Evolutionary conservation across 2,888 invertebrate species (phyloP).

Genomic region (Spodoptera littoralis): DNA sequence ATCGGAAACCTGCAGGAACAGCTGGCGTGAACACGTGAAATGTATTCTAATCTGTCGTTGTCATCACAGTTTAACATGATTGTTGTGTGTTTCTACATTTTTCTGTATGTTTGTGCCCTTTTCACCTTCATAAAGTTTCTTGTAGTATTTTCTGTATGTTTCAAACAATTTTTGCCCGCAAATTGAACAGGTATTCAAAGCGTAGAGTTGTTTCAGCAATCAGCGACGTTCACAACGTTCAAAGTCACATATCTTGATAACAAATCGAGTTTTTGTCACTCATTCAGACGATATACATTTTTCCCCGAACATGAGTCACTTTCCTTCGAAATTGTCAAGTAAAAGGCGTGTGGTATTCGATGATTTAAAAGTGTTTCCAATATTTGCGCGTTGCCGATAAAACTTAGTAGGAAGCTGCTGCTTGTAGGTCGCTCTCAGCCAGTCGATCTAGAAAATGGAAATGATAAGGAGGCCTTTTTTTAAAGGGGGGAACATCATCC

Average conservation of each 20-base stretch:
- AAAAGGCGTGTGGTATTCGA: no score
- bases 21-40: no score
- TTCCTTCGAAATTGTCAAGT: background rate
- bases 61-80: no score
- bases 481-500: no score
- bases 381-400: no score
- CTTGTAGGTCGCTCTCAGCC: no score
- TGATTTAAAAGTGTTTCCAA: no score
- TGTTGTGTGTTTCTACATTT: background rate
- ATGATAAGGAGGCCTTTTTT: no score
- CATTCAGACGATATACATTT: slow-evolving; percentile 3
- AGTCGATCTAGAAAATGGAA: no score
- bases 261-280: slow-evolving; percentile 37
- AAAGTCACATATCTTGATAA: slow-evolving; percentile 18
- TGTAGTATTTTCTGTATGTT: background rate
- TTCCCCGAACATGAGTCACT: slow-evolving; percentile 2
- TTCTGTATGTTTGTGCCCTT: background rate
- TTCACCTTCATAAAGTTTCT: slow-evolving; percentile 8
- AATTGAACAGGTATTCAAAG: slow-evolving; percentile 19
- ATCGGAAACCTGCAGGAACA: no score
- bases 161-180: background rate
- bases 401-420: no score
- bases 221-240: slow-evolving; percentile 26
- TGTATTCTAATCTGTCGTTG: no score
- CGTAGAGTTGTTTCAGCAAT: slow-evolving; percentile 29